phyloP scores from a whole-genome alignment of 1,140 invertebrate species.

The Meteorus sp. region DNA sequence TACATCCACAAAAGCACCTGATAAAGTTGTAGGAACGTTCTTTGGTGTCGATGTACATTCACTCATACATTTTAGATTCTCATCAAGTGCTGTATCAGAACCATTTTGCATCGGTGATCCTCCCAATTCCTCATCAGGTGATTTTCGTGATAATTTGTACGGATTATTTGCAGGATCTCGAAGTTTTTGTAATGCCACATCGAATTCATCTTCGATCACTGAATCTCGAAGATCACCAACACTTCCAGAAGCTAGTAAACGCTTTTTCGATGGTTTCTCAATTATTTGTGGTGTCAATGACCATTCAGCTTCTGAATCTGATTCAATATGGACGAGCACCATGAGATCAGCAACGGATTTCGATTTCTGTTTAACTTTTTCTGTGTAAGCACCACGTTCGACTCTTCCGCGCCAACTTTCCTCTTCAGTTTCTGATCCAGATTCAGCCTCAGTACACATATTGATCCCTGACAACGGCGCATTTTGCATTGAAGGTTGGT shows the following conservation, averaged over 20 bases:
- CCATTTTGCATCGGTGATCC: neutral
- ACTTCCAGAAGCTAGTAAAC: constrained; percentile 53
- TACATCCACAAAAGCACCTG: constrained; percentile 39
- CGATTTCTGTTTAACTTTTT: constrained; percentile 72
- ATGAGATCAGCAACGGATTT: constrained; percentile 74
- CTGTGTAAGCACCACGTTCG: constrained; percentile 67
- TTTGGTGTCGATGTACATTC: constrained; percentile 28
- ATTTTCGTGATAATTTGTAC: neutral
- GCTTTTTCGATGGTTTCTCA: constrained; percentile 45
- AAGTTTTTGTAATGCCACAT: constrained; percentile 61
- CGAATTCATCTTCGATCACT: constrained; percentile 61
- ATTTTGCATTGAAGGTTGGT: constrained; percentile 47
- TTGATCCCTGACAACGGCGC: constrained; percentile 31
- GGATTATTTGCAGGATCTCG: constrained; percentile 38
- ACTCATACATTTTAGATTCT: neutral
- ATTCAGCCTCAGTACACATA: constrained; percentile 43
- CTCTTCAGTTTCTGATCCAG: constrained; percentile 68
- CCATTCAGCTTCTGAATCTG: constrained; percentile 65
- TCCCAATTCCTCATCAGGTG: neutral
- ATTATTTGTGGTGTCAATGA: constrained; percentile 50
- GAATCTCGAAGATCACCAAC: constrained; percentile 62
- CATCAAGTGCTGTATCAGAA: too few species aligned
- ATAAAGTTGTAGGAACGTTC: constrained; percentile 14
- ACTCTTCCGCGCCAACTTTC: constrained; percentile 68
- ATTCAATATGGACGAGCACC: constrained; percentile 74